Conservation (phyloP, 2,797 vertebrate species). For the Merluccius polli region DNA sequence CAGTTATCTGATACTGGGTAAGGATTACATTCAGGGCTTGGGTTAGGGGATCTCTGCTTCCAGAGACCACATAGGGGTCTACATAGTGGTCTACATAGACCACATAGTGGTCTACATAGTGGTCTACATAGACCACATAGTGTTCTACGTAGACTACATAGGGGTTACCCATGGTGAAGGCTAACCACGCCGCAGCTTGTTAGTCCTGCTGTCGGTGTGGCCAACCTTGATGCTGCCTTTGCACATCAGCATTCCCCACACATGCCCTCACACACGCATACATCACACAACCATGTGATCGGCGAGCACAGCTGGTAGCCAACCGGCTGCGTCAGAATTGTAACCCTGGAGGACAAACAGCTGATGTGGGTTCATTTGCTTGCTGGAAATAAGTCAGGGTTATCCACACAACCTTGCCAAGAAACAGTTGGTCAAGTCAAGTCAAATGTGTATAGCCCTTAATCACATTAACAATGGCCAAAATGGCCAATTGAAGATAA, state of each 20-base stretch:
- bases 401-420: slow-evolving; percentile 20
- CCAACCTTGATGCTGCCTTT: neutral
- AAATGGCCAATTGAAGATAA: neutral
- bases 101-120: too few species aligned
- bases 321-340: slow-evolving; percentile 47
- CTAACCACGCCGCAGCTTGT: neutral
- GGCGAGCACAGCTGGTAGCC: slow-evolving; percentile 52
- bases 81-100: too few species aligned
- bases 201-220: neutral
- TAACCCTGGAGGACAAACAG: slow-evolving; percentile 51
- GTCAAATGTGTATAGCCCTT: neutral
- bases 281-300: slow-evolving; percentile 5
- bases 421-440: neutral
- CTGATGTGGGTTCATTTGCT: slow-evolving; percentile 60
- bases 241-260: slow-evolving; percentile 1
- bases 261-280: neutral
- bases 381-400: slow-evolving; percentile 52
- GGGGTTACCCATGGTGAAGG: neutral
- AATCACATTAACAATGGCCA: neutral
- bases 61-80: too few species aligned
- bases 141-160: too few species aligned
- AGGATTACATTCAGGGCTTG: neutral
- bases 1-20: neutral
- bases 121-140: too few species aligned
- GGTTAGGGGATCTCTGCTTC: neutral